Conservation (phyloP, 2,113 vertebrate genomes). For the Paraplagusia blochii region DNA sequence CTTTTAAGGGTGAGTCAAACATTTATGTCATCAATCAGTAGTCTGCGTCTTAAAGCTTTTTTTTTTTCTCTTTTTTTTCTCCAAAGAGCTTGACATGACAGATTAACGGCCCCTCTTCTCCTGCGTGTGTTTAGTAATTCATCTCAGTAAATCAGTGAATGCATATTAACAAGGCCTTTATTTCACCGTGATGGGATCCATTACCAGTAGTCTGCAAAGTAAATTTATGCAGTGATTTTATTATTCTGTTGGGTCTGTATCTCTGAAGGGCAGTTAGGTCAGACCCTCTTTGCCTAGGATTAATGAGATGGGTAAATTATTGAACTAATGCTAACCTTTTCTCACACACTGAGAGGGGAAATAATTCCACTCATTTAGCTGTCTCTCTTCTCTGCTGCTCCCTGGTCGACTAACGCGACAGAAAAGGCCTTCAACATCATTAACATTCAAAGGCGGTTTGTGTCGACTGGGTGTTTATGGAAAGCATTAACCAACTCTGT, state of each 20-base stretch:
- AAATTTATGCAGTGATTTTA: constrained; percentile 43
- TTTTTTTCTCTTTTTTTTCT: too few species aligned
- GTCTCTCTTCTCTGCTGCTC: constrained; percentile 20
- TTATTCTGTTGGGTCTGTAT: constrained; percentile 54
- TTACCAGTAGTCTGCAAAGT: constrained; percentile 35
- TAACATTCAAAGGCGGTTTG: constrained; percentile 88
- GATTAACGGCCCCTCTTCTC: constrained; percentile 14
- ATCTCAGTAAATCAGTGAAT: constrained; percentile 21
- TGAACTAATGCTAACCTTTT: constrained; percentile 63
- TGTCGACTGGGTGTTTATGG: constrained; percentile 87
- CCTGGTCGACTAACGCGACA: constrained; percentile 43
- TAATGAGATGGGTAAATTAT: constrained; percentile 73
- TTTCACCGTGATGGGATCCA: constrained; percentile 22
- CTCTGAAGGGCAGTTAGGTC: constrained; percentile 65
- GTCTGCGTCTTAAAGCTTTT: constrained; percentile 7
- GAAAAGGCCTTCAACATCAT: constrained; percentile 75
- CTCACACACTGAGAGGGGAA: constrained; percentile 33
- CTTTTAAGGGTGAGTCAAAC: constrained; percentile 90
- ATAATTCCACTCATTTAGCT: constrained; percentile 44
- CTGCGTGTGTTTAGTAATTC: neutral
- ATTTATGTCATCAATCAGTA: neutral
- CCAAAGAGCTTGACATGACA: neutral
- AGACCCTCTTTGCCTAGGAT: constrained; percentile 54
- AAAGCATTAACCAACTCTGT: constrained; percentile 91
- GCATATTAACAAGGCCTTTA: constrained; percentile 20